Base-by-base conservation (phyloP, 2,113 vertebrate genomes). In the Hemiprocne comata region DNA sequence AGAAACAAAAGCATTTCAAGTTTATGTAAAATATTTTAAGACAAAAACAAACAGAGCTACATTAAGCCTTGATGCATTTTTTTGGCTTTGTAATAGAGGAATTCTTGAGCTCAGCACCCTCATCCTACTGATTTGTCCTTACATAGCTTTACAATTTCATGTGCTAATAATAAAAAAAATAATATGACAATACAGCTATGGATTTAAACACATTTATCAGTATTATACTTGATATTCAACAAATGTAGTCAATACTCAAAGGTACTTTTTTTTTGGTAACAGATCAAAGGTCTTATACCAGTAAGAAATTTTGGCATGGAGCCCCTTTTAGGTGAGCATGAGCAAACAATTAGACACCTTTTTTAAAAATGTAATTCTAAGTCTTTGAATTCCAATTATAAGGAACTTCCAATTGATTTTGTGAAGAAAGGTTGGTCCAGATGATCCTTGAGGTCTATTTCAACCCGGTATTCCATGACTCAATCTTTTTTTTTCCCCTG, bases 21-120 rank as follows among this genome's bases (percentile, higher is more conserved):
- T 29, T n/a, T 25, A 48, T 28, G 24, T 17, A 77, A 77, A 89
- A 50, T 4, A 73, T 29, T 57, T 38, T 36, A 87, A 70, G 13
- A 46, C 6, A 79, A 91, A 82, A 82, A 2, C 11, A 70, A 62
- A 33, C 2, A 67, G 20, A 87, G 21, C 14, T 73, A 40, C 0
- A 0, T 0, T 38, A 19, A 77, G 20, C 42, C 26, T 71, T 2
- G 0, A 13, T 70, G n/a, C 4, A 38, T 31, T 26, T 51, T 51
- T 89, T 62, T 40, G 57, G 15, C 26, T 78, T 82, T 82, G 28
- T 29, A 79, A 64, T 4, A 75, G 20, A 62, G 17, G 54, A 40
- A 14, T 17, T 80, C 11, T 34, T 85, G 44, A 86, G 50, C 64
- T 80, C 55, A 62, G 28, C 0, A 86, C 24, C 11, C 20, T 54